These are phyloP conservation scores for Percina caprodes DNA, from an alignment of 2,113 vertebrate species.

Conservation along the genomic window DNA sequence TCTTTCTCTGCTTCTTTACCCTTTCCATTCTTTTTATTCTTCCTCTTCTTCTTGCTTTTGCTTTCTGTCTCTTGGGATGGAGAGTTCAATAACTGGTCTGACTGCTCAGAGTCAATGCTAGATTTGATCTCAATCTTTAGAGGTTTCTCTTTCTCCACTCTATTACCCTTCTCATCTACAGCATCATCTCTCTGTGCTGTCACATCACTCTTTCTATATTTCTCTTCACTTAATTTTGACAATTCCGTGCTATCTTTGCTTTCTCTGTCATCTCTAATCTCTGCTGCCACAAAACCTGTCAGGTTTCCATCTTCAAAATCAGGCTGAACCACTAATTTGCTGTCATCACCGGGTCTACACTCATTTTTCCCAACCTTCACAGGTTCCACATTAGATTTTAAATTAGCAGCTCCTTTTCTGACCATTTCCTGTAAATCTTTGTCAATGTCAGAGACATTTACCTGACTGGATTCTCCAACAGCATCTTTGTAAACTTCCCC, in stretches of 20 bases:
- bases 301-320: background rate
- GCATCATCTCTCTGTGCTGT: background rate
- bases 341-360: slow-evolving; percentile 1
- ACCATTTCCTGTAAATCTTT: slow-evolving; percentile 1
- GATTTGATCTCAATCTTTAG: slow-evolving; percentile 25
- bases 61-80: slow-evolving; percentile 49
- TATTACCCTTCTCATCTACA: background rate
- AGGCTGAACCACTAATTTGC: background rate
- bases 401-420: background rate
- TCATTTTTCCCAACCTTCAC: background rate
- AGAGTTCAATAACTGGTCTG: background rate
- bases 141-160: slow-evolving; percentile 9
- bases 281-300: background rate
- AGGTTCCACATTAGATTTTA: background rate
- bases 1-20: slow-evolving; percentile 58
- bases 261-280: slow-evolving; percentile 2
- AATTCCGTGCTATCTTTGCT: background rate
- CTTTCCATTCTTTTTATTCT: slow-evolving; percentile 76
- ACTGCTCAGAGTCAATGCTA: slow-evolving; percentile 5
- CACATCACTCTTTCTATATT: background rate
- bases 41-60: slow-evolving; percentile 80
- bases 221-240: background rate
- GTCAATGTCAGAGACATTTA: background rate
- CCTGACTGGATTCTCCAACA: slow-evolving; percentile 8
- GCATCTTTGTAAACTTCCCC: background rate